Conservation (phyloP, 2,797 vertebrate genomes). For the Darevskia nairensis region DNA sequence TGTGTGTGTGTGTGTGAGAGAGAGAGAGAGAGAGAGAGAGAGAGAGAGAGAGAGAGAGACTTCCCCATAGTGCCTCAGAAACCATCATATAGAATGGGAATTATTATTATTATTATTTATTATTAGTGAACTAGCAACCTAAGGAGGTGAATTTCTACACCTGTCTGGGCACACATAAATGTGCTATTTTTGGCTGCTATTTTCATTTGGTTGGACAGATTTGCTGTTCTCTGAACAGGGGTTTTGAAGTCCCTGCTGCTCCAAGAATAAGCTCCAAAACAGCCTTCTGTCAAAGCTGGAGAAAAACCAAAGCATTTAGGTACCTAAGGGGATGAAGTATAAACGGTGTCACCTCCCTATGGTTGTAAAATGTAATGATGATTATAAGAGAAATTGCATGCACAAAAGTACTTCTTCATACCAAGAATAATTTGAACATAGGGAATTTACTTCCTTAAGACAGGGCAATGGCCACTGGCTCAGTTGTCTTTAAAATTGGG, state of each 20-base stretch:
- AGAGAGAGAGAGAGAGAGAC: neutral
- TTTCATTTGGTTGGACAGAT: neutral
- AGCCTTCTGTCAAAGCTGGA: neutral
- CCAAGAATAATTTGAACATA: neutral
- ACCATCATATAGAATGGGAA: too few species aligned
- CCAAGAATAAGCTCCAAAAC: neutral
- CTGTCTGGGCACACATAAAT: neutral
- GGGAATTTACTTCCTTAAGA: neutral
- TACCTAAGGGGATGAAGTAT: neutral
- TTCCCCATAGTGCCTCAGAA: too few species aligned
- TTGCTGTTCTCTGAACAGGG: neutral
- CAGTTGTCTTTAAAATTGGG: neutral
- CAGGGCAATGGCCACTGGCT: neutral
- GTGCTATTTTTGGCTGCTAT: neutral
- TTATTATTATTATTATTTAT: too few species aligned
- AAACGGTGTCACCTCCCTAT: neutral
- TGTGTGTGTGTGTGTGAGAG: too few species aligned
- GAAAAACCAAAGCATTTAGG: too few species aligned
- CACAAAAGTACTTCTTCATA: neutral
- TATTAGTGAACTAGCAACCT: too few species aligned
- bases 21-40: too few species aligned
- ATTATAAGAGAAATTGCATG: neutral
- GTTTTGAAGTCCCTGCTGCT: neutral
- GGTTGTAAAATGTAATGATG: neutral
- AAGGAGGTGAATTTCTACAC: neutral